Evolutionary conservation across 2,113 vertebrate species (phyloP), one percentile per base, ranked within the genome.

Genomic region (Psittacara wagleri): DNA sequence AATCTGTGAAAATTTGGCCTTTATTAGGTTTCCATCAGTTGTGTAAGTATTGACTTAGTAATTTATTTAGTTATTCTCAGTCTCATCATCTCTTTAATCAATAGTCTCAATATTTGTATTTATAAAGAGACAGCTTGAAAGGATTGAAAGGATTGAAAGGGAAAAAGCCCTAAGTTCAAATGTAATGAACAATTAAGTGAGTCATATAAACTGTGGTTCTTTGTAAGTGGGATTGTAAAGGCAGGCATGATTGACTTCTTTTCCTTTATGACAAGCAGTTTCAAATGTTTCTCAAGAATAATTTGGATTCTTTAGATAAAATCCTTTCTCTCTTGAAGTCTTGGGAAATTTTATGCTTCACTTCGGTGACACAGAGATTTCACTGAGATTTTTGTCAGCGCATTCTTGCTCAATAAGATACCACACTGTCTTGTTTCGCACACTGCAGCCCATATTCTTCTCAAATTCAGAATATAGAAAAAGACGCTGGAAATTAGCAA

Each of bases 101-200:
- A 75, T 64, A 96, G 97, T 98, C 97, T 98, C 95, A 98, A 98
- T 98, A 98, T 98, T 98, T 98, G 94, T 98, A 97, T 98, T 98
- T 98, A 89, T 96, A 91, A 96, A 96, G 95, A 94, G 96, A 86
- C 69, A 97, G 63, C 93, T 95, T 98, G 96, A 96, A 97, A 97
- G 83, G 88, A 94, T 95, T 98, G 96, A 96, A 97, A 97, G 83
- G 88, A 94, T 96, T 97, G 89, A 88, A 96, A 95, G 90, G 92
- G 86, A 97, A 94, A 95, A 90, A 97, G 80, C 75, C 95, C 63
- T 90, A 86, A 96, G 95, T 96, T 97, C 89, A 67, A 84, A 83
- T 84, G 74, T 91, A 96, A 62, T 95, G 96, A 98, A 97, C 88
- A 97, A 95, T 98, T 97, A 96, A 97, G 57, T 97, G 97, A 98